Conservation (phyloP, 92 coral and sea anemone genomes). For the Bergia sp. region DNA sequence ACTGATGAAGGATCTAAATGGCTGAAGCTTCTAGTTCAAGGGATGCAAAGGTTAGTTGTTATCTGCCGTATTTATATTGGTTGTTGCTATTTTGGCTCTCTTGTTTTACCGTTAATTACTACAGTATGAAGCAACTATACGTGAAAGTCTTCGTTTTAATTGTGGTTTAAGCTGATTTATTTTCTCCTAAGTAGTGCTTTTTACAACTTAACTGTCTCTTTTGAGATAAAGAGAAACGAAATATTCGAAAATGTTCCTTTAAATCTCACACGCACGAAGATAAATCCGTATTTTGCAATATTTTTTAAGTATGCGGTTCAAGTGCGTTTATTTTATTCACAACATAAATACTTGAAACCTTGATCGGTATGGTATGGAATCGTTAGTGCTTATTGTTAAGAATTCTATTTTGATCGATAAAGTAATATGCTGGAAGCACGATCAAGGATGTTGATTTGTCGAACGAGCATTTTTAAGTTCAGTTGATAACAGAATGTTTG, state of each 20-base stretch:
- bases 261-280: background rate
- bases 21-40: conserved; percentile 70
- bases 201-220: conserved; percentile 7
- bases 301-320: conserved; percentile 8
- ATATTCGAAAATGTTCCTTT: background rate
- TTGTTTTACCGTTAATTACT: conserved; percentile 34
- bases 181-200: conserved; percentile 28
- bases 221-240: conserved; percentile 5
- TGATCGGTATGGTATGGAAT: conserved; percentile 7
- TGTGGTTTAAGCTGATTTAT: conserved; percentile 24
- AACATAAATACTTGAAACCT: conserved; percentile 12
- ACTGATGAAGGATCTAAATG: conserved; percentile 87
- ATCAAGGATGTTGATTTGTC: background rate
- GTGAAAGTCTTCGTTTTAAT: conserved; percentile 34
- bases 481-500: conserved; percentile 42
- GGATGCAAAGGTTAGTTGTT: conserved; percentile 66
- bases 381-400: background rate
- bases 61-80: conserved; percentile 18
- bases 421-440: background rate
- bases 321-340: conserved; percentile 2
- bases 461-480: background rate
- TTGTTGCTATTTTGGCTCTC: conserved; percentile 12
- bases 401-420: conserved; percentile 31
- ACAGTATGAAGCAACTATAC: conserved; percentile 20
- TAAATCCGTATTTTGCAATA: conserved; percentile 25